These are phyloP conservation scores for Pseudolycoriella hygida DNA, from an alignment of 2,888 invertebrate genomes.

Conservation along the genomic window DNA sequence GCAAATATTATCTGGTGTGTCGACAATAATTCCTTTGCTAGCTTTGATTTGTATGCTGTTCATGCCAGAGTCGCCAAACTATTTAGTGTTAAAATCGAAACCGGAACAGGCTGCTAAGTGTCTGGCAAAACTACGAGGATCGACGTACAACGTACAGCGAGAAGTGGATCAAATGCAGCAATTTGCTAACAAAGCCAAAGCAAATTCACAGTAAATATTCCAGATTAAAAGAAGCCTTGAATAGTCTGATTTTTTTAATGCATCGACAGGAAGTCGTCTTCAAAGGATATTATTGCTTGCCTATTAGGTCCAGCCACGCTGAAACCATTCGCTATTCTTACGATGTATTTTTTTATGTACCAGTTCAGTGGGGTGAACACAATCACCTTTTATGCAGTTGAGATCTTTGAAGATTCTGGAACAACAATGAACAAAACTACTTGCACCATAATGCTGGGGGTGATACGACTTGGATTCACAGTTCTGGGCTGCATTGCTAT, in stretches of 20 bases:
- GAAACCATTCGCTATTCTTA: constrained; percentile 43
- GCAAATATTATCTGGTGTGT: constrained; percentile 44
- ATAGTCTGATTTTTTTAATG: constrained; percentile 1
- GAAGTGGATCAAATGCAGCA: constrained; percentile 41
- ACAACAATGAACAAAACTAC: constrained; percentile 36
- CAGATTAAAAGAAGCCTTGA: too few species aligned
- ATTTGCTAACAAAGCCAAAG: constrained; percentile 44
- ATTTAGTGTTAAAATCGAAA: constrained; percentile 40
- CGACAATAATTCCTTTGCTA: constrained; percentile 39
- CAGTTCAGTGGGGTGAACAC: constrained; percentile 54
- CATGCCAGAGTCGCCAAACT: constrained; percentile 57
- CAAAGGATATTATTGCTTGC: constrained; percentile 35
- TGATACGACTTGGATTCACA: constrained; percentile 41
- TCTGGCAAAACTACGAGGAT: constrained; percentile 38
- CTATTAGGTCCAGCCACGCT: constrained; percentile 41
- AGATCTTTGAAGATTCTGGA: constrained; percentile 44
- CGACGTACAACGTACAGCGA: constrained; percentile 39
- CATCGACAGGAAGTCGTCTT: constrained; percentile 9
- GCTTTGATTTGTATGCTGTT: constrained; percentile 40
- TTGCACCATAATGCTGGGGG: constrained; percentile 41
- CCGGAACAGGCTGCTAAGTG: constrained; percentile 40
- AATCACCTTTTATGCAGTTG: constrained; percentile 49
- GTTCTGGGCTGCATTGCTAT: constrained; percentile 42
- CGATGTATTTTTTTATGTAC: constrained; percentile 47
- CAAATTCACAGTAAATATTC: constrained; percentile 22